These are phyloP conservation scores for Gadopsis bispinosus DNA, from an alignment of 2,797 vertebrate species.

Conservation along the genomic window DNA sequence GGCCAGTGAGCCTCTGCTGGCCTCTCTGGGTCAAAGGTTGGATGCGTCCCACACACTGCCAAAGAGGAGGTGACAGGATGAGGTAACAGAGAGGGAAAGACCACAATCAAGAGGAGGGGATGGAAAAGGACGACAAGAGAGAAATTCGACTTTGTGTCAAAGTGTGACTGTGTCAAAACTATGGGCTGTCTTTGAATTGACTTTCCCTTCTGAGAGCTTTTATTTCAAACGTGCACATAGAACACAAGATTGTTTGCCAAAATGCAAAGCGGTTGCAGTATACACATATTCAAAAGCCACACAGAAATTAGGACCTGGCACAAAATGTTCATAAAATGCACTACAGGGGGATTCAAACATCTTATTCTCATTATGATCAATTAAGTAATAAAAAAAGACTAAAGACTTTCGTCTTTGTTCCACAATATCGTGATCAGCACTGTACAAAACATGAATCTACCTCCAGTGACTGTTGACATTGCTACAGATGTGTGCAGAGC, in stretches of 20 bases:
- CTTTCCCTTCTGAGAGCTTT: not conserved
- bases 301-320: not conserved
- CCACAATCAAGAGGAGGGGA: constrained; percentile 16
- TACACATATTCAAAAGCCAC: not conserved
- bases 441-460: not conserved
- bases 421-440: not conserved
- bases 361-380: not conserved
- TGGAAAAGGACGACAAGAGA: constrained; percentile 13
- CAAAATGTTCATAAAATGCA: not conserved
- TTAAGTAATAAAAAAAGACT: not conserved
- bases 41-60: constrained; percentile 95
- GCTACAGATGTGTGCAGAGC: constrained; percentile 10
- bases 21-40: constrained; percentile 87
- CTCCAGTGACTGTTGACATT: not conserved
- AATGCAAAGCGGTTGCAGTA: constrained; percentile 32
- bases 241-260: constrained; percentile 17
- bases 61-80: constrained; percentile 64
- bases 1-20: constrained; percentile 90
- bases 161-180: constrained; percentile 56
- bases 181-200: constrained; percentile 17
- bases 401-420: not conserved
- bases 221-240: not conserved
- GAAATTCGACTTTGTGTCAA: constrained; percentile 26
- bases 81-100: constrained; percentile 38
- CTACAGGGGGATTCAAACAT: not conserved